Conservation (phyloP, 2,797 vertebrate genomes). For the Phyllotis vaccarum region DNA sequence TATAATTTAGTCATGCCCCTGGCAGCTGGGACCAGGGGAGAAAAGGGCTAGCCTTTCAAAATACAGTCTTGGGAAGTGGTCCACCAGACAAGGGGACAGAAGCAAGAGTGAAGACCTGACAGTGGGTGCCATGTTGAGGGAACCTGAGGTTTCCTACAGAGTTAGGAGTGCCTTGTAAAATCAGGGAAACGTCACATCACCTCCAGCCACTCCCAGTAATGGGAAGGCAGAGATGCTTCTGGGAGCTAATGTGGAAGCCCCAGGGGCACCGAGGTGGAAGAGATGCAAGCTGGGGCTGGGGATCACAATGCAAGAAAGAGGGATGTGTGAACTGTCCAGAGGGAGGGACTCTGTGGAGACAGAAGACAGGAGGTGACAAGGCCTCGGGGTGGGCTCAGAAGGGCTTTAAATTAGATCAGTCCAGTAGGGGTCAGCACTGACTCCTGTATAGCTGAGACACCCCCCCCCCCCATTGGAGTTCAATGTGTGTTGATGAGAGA, state of each 20-base stretch:
- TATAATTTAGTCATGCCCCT: neutral
- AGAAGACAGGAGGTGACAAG: neutral
- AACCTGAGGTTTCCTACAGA: neutral
- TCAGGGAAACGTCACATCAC: neutral
- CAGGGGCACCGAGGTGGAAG: neutral
- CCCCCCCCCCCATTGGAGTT: accelerated
- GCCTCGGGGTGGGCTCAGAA: neutral
- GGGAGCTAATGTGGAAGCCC: neutral
- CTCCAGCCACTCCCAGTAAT: neutral
- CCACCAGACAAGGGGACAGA: neutral
- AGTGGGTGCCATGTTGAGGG: neutral
- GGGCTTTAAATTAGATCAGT: neutral
- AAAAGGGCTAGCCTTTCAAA: neutral
- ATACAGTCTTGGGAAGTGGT: neutral
- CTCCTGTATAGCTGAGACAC: neutral
- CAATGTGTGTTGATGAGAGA: neutral
- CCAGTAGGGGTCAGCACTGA: neutral
- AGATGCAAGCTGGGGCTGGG: neutral
- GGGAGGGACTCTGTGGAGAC: neutral
- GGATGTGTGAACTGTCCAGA: neutral
- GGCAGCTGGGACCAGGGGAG: neutral
- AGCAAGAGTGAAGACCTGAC: neutral
- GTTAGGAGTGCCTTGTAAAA: neutral
- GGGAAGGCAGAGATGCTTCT: neutral
- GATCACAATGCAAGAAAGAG: neutral